Percentiles rank a stretch among this genome's conserved stretches.
phyloP scores from a whole-genome alignment of 2,797 vertebrate genomes.

The Lepus townsendii region DNA sequence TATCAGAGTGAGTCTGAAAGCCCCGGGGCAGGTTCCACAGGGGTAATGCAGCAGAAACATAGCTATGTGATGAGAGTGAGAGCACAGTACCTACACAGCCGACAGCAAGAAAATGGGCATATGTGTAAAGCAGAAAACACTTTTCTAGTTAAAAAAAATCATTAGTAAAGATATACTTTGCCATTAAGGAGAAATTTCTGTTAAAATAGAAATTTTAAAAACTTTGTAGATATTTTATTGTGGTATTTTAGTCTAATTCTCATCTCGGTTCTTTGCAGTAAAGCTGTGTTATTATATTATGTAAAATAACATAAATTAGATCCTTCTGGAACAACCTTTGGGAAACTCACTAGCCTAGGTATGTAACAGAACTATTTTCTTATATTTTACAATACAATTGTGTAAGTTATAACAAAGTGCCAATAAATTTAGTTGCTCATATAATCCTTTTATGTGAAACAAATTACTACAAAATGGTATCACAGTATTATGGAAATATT shows the following conservation, averaged over 20 bases:
- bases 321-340: constrained; percentile 37
- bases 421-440: background rate
- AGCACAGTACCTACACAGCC: background rate
- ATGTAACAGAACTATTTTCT: constrained; percentile 29
- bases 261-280: background rate
- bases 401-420: constrained; percentile 45
- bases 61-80: background rate
- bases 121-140: constrained; percentile 23
- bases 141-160: constrained; percentile 80
- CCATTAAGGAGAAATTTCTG: constrained; percentile 70
- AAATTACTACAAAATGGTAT: constrained; percentile 74
- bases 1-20: constrained; percentile 9
- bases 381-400: constrained; percentile 37
- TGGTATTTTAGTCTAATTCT: constrained; percentile 30
- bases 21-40: background rate
- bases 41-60: constrained; percentile 42
- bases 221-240: constrained; percentile 70
- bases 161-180: constrained; percentile 81
- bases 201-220: constrained; percentile 75
- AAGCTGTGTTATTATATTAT: background rate
- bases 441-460: constrained; percentile 68
- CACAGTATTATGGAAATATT: constrained; percentile 72
- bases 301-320: constrained; percentile 22
- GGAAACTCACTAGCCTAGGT: background rate
- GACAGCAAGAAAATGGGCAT: constrained; percentile 18